Conservation (phyloP, 2,113 vertebrate species). For the Solenodon paradoxus region DNA sequence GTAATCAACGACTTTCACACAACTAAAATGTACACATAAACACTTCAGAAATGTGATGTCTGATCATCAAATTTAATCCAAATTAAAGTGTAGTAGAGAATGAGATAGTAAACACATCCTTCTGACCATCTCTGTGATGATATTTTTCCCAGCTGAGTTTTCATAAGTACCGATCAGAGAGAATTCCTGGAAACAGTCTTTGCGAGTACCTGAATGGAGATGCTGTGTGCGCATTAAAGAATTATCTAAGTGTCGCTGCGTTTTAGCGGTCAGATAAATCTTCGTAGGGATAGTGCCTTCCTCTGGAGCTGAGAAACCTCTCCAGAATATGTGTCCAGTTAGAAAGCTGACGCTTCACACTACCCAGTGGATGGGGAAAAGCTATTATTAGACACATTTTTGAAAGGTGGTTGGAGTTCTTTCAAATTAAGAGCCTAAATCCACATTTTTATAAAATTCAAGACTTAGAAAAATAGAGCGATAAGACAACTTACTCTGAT, state of each 20-base stretch:
- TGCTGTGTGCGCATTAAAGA: neutral
- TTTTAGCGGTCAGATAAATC: neutral
- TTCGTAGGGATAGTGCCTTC: neutral
- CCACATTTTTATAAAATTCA: neutral
- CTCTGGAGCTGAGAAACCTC: neutral
- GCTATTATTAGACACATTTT: neutral
- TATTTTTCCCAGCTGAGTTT: neutral
- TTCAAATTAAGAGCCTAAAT: neutral
- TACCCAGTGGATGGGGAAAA: neutral
- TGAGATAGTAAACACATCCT: neutral
- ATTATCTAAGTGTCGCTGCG: neutral
- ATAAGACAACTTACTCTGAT: neutral
- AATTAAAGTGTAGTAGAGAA: neutral
- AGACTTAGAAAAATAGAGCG: neutral
- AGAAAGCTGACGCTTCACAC: neutral
- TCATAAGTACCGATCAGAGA: neutral
- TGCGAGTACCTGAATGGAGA: neutral
- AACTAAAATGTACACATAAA: no score
- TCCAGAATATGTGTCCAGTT: neutral
- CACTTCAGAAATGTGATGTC: neutral
- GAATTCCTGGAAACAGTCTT: neutral
- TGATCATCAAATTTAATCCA: neutral
- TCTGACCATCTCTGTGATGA: neutral
- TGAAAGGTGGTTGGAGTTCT: neutral
- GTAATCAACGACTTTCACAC: neutral